Base-by-base conservation (phyloP, 2,113 vertebrate genomes). In the Spea multiplicata region DNA sequence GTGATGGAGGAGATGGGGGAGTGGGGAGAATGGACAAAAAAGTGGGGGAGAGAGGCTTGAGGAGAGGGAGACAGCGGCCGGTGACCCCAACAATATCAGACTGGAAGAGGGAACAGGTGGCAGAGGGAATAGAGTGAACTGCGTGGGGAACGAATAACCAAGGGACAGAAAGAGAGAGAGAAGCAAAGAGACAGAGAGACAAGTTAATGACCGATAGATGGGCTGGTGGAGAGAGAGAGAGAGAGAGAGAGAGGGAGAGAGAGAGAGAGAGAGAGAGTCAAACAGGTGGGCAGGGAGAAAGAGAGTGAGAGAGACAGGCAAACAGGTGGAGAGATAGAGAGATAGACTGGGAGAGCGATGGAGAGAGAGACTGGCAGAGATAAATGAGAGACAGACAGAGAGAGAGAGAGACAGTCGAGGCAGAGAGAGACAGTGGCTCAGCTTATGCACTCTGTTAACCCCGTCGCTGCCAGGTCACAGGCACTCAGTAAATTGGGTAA, bases 81-180 rank as follows among this genome's bases (percentile, higher is more conserved):
- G 3, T 84, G 82, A 86, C 50, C 73, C 72, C 80, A 10, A 61
- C 73, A 44, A 76, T 73, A 30, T 30, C 30, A 30, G 61, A 64
- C 71, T 66, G 48, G 68, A 45, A 52, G 69, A 46, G 2, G 46
- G 59, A 53, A 57, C 17, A 50, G 53, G 50, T 50, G 59, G 9
- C 52, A 48, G 48, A 64, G n/a, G 64, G 17, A 5, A 4, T 8
- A 9, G 53, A 0, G 30, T 52, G 44, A 2, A 70, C 55, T 57
- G 10, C 5, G 46, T 13, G 12, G 10, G 62, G 62, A 45, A 8
- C 44, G n/a, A 7, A 8, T 64, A 61, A 0, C 5, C 44, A 46
- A 10, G 8, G 30, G 47, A 45, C 3, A 7, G 1, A 5, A 13
- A n/a, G 48, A 61, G 46, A 45, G 46, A 45, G 52, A 67, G 62